phyloP scores from a whole-genome alignment of 2,797 vertebrate species.

The Leptatherina wallacei region DNA sequence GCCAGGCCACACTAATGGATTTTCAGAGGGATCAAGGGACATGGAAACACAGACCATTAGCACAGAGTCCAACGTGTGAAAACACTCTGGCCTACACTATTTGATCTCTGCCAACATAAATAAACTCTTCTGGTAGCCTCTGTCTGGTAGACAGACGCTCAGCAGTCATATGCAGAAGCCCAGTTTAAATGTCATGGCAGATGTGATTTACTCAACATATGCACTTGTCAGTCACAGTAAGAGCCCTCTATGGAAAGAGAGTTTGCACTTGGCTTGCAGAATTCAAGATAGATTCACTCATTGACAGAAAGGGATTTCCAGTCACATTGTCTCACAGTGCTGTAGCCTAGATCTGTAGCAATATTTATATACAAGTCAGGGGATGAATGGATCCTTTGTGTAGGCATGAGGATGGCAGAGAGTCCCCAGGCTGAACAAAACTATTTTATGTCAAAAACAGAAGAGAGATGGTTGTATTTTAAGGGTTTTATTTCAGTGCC shows the following conservation, averaged over 20 bases:
- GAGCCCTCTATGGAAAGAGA: conserved; percentile 59
- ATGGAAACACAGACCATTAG: conserved; percentile 75
- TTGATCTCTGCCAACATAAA: conserved; percentile 81
- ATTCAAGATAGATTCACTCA: conserved; percentile 66
- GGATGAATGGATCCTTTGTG: conserved; percentile 73
- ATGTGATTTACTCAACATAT: conserved; percentile 81
- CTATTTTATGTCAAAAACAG: conserved; percentile 54
- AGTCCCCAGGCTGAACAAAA: conserved; percentile 53
- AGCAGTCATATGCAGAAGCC: conserved; percentile 68
- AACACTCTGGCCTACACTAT: conserved; percentile 67
- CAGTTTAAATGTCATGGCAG: conserved; percentile 80
- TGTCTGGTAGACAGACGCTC: conserved; percentile 55
- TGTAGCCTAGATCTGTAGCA: conserved; percentile 67
- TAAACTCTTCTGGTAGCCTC: conserved; percentile 68
- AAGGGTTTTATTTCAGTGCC: conserved; percentile 63
- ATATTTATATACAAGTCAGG: conserved; percentile 76
- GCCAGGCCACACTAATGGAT: conserved; percentile 71
- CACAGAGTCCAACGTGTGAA: conserved; percentile 73
- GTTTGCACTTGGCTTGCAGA: conserved; percentile 54
- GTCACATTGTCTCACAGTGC: conserved; percentile 65
- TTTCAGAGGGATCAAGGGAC: conserved; percentile 72
- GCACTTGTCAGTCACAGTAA: conserved; percentile 81
- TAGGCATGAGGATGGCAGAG: conserved; percentile 49
- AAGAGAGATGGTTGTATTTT: conserved; percentile 52
- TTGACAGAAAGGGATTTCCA: conserved; percentile 72